These are phyloP conservation scores for Andrena hattorfiana DNA, from an alignment of 2,888 invertebrate species.

Conservation along the genomic window DNA sequence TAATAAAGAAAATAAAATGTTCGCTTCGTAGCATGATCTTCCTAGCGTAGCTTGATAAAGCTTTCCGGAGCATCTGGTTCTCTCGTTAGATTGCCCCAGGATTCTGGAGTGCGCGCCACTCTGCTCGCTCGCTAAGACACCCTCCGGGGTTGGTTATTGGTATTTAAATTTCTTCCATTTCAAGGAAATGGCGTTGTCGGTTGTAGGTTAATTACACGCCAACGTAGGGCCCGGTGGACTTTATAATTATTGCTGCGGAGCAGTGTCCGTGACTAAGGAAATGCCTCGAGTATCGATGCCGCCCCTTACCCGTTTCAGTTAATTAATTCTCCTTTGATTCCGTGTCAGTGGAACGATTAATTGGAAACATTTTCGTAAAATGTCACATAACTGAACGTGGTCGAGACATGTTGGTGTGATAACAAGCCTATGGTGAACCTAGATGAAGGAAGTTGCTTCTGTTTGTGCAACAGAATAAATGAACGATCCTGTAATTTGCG, in stretches of 20 bases:
- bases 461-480: neutral
- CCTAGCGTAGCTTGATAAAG: slow-evolving; percentile 52
- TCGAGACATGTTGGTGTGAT: neutral
- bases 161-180: slow-evolving; percentile 75
- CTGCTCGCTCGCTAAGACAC: slow-evolving; percentile 55
- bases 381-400: neutral
- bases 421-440: neutral
- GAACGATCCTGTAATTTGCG: too few relatives aligned
- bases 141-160: slow-evolving; percentile 66
- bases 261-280: slow-evolving; percentile 40
- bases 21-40: slow-evolving; percentile 36
- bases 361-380: neutral
- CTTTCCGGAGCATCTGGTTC: slow-evolving; percentile 67
- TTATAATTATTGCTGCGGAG: slow-evolving; percentile 62
- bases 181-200: slow-evolving; percentile 57
- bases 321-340: slow-evolving; percentile 38
- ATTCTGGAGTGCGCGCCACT: slow-evolving; percentile 51
- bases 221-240: slow-evolving; percentile 35
- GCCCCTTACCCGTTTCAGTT: slow-evolving; percentile 29
- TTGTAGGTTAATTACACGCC: slow-evolving; percentile 70
- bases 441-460: neutral
- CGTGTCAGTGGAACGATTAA: neutral
- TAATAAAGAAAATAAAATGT: slow-evolving; percentile 40
- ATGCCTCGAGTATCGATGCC: slow-evolving; percentile 46
- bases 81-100: slow-evolving; percentile 63